phyloP scores from a whole-genome alignment of 1,140 invertebrate genomes.

The Leptonema lineaticorne region DNA sequence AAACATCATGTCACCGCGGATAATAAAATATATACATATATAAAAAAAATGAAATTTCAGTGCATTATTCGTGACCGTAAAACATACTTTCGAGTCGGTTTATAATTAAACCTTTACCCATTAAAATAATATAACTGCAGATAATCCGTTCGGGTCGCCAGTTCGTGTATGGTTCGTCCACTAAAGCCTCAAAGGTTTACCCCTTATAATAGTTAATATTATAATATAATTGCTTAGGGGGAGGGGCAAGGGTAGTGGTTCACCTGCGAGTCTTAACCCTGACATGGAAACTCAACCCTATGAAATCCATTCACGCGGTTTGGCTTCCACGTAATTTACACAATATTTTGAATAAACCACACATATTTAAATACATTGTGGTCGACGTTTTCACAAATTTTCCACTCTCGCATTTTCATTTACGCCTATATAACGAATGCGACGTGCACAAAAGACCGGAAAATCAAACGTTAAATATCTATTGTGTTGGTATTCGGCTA shows the following conservation, averaged over 20 bases:
- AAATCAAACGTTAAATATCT: too few species aligned
- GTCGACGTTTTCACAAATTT: not conserved
- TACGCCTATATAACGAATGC: too few species aligned
- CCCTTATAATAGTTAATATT: conserved; percentile 4
- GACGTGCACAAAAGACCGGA: too few species aligned
- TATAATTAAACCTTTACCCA: not conserved
- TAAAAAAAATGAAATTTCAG: not conserved
- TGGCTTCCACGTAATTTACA: not conserved
- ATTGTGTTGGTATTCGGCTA: too few species aligned
- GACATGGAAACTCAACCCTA: not conserved
- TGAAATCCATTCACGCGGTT: not conserved
- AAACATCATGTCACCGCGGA: too few species aligned
- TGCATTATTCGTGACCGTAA: not conserved
- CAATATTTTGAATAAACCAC: not conserved
- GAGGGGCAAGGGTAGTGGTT: too few species aligned
- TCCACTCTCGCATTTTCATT: too few species aligned
- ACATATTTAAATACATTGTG: not conserved
- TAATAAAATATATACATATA: not conserved
- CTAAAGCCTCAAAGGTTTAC: conserved; percentile 3
- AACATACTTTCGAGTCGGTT: not conserved
- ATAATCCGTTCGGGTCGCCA: not conserved
- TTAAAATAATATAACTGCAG: too few species aligned
- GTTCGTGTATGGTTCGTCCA: not conserved
- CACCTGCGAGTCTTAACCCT: conserved; percentile 5
- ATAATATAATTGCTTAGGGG: not conserved